Percentiles rank a stretch among this genome's conserved stretches.
These are phyloP conservation scores for Meganola albula DNA, from an alignment of 2,888 invertebrate genomes.

Conservation along the genomic window DNA sequence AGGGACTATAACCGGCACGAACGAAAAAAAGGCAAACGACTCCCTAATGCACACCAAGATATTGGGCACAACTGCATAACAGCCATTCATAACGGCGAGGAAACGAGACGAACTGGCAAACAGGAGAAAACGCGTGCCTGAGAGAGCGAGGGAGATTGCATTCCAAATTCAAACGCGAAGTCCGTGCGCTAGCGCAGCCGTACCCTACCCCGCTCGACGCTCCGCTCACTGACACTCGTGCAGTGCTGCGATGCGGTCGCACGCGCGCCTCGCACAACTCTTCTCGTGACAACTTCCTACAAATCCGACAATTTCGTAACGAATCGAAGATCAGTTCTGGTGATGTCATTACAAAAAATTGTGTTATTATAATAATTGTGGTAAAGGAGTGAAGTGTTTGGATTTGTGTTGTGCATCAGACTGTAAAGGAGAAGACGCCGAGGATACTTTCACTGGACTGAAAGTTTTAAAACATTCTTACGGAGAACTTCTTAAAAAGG, in stretches of 20 bases:
- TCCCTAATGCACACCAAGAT: constrained; percentile 28
- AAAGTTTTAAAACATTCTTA: constrained; percentile 71
- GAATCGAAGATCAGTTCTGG: constrained; percentile 39
- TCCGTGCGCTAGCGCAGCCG: constrained; percentile 28
- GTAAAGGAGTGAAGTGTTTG: constrained; percentile 43
- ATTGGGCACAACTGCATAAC: constrained; percentile 54
- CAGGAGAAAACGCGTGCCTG: constrained; percentile 56
- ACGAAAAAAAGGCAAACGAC: constrained; percentile 40
- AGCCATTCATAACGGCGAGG: constrained; percentile 63
- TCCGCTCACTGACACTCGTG: constrained; percentile 39
- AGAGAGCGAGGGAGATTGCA: constrained; percentile 74
- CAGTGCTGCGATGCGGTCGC: constrained; percentile 31
- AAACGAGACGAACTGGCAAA: constrained; percentile 48
- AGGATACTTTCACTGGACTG: constrained; percentile 77
- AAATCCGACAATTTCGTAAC: constrained; percentile 44
- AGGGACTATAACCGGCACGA: constrained; percentile 29
- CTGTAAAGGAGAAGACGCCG: constrained; percentile 57
- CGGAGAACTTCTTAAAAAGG: constrained; percentile 63
- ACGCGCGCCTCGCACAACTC: constrained; percentile 18
- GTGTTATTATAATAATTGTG: constrained; percentile 31
- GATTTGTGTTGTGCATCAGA: constrained; percentile 44
- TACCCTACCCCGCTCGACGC: constrained; percentile 39
- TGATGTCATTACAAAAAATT: constrained; percentile 42
- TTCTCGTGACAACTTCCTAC: constrained; percentile 44
- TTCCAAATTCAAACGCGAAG: constrained; percentile 51